Percentiles rank a stretch among this genome's conserved stretches.
Evolutionary conservation across 2,113 vertebrate genomes (phyloP).

Genomic region (Phyllostomus discolor): DNA sequence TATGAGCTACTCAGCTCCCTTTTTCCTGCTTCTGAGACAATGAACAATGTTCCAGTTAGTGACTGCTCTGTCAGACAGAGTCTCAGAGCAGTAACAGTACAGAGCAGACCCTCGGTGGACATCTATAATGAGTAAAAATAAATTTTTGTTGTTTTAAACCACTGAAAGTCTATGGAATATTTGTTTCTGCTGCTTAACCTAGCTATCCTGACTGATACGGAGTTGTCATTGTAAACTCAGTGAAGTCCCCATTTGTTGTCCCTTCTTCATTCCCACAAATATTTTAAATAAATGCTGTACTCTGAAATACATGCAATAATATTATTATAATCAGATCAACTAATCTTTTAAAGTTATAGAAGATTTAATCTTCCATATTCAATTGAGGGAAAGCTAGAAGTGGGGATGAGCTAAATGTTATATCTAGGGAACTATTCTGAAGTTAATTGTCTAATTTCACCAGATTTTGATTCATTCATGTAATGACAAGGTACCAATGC

Average conservation of each 20-base stretch:
- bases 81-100: background rate
- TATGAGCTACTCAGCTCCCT: background rate
- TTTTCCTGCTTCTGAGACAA: background rate
- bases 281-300: background rate
- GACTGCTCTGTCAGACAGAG: background rate
- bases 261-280: background rate
- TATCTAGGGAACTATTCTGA: background rate
- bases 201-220: background rate
- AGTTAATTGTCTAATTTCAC: background rate
- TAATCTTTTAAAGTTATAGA: background rate
- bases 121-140: background rate
- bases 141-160: background rate
- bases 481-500: background rate
- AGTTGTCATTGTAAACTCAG: background rate
- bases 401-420: background rate
- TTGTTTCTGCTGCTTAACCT: background rate
- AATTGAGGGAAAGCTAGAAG: background rate
- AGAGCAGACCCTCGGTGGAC: background rate
- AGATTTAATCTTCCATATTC: background rate
- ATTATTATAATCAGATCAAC: background rate
- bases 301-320: background rate
- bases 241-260: background rate
- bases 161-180: background rate
- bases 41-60: background rate
- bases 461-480: background rate